phyloP scores from a whole-genome alignment of 2,888 invertebrate genomes.

The Prosopocoilus inquinatus region DNA sequence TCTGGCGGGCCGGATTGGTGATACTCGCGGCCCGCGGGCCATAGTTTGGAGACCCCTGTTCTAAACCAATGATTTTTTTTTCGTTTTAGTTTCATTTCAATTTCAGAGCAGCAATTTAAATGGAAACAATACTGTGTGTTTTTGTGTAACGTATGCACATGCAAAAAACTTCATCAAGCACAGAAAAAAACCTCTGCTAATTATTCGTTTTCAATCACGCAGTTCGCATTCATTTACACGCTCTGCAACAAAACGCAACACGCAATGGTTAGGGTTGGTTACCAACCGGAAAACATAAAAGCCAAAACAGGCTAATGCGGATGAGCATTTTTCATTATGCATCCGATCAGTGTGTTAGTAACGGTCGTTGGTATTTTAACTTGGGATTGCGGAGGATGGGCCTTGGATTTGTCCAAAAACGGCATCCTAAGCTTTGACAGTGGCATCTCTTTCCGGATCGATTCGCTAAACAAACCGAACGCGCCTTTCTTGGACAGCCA shows the following conservation, averaged over 20 bases:
- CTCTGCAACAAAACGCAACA: conserved; percentile 15
- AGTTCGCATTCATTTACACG: conserved; percentile 6
- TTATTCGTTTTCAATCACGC: too few relatives aligned
- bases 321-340: conserved; percentile 38
- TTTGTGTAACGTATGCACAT: too few relatives aligned
- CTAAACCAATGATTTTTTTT: too few relatives aligned
- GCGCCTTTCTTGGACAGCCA: conserved; percentile 54
- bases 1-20: too few relatives aligned
- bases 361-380: conserved; percentile 20
- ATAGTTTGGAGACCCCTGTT: too few relatives aligned
- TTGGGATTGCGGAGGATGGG: conserved; percentile 29
- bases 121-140: too few relatives aligned
- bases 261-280: conserved; percentile 46
- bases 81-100: too few relatives aligned
- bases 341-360: conserved; percentile 33
- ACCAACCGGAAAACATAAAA: conserved; percentile 44
- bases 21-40: too few relatives aligned
- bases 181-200: too few relatives aligned
- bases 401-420: conserved; percentile 34
- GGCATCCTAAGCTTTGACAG: conserved; percentile 36
- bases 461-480: conserved; percentile 32
- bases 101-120: too few relatives aligned
- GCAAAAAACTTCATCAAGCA: too few relatives aligned
- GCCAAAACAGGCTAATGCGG: conserved; percentile 26
- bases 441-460: conserved; percentile 37